A percentile compares a stretch with the other conserved stretches of the same genome.
Conservation (phyloP, 2,888 invertebrate genomes). For the Steromphala cineraria region DNA sequence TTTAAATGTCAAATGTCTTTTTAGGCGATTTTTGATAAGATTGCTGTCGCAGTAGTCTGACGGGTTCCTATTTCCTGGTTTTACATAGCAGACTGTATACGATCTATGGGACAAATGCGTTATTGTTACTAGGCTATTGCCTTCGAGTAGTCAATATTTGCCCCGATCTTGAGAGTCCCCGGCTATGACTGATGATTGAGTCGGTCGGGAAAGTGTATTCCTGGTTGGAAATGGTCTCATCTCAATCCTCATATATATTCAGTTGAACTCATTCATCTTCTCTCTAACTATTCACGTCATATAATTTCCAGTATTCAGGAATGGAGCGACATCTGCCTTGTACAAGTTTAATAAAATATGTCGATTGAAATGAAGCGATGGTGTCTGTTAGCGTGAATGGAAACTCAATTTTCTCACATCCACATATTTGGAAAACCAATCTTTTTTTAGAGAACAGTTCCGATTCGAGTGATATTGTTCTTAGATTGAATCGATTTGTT, state of each 20-base stretch:
- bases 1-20: too few relatives aligned
- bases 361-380: neutral
- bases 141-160: neutral
- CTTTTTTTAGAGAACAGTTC: neutral
- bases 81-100: too few relatives aligned
- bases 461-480: neutral
- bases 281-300: neutral
- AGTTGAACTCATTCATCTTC: neutral
- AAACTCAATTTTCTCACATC: neutral
- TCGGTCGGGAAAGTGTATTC: too few relatives aligned
- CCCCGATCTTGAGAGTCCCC: too few relatives aligned
- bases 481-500: neutral
- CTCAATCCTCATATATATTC: neutral
- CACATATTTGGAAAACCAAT: neutral
- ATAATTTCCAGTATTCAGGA: neutral
- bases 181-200: too few relatives aligned
- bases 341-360: neutral
- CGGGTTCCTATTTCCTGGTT: too few relatives aligned
- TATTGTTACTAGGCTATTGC: neutral
- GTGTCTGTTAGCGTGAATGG: neutral
- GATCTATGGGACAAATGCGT: too few relatives aligned
- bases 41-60: too few relatives aligned
- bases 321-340: neutral
- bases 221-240: too few relatives aligned
- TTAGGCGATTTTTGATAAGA: too few relatives aligned